Evolutionary conservation across 2,797 vertebrate species (phyloP).

Genomic region (Gymnopithys bicolor): DNA sequence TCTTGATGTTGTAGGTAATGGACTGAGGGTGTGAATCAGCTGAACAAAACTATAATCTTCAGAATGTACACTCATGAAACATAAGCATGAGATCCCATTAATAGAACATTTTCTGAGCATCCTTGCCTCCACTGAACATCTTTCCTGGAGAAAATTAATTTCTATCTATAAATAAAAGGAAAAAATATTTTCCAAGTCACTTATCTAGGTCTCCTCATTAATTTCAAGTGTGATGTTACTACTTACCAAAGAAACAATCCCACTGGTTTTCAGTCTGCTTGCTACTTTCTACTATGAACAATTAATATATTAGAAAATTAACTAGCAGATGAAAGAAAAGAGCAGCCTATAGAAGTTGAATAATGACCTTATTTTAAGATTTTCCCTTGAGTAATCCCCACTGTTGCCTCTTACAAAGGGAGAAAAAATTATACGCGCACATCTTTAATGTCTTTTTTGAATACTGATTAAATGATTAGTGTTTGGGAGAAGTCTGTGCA

Average conservation of each 20-base stretch:
- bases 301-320: constrained; percentile 47
- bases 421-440: neutral
- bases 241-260: constrained; percentile 3
- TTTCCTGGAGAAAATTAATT: neutral
- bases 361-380: constrained; percentile 54
- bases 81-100: neutral
- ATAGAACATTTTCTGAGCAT: neutral
- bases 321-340: constrained; percentile 51
- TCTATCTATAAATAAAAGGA: neutral
- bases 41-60: neutral
- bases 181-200: neutral
- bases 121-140: neutral
- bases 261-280: neutral
- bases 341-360: constrained; percentile 23
- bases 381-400: constrained; percentile 47
- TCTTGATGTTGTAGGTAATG: neutral
- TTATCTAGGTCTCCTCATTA: neutral
- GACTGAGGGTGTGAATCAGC: neutral
- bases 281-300: neutral
- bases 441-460: constrained; percentile 55
- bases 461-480: constrained; percentile 42
- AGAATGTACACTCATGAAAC: neutral
- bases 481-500: constrained; percentile 18
- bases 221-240: neutral
- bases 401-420: constrained; percentile 18